phyloP scores from a whole-genome alignment of 1,140 invertebrate genomes.

The Pseudomyrmex cubaensis region DNA sequence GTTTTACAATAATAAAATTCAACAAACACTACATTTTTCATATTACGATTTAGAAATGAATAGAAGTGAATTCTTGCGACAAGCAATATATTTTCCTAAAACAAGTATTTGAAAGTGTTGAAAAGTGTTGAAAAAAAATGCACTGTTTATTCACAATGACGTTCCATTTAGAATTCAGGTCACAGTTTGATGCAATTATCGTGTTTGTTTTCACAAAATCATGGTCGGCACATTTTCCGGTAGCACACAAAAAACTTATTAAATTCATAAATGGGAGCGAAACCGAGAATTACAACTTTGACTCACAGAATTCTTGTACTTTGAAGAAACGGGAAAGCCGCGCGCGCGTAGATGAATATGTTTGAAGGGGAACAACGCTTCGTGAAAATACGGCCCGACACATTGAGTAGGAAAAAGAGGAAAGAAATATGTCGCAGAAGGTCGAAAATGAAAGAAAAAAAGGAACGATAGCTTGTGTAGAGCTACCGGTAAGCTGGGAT shows the following conservation, averaged over 20 bases:
- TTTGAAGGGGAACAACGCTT: not conserved
- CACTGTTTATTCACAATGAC: not conserved
- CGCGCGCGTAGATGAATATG: not conserved
- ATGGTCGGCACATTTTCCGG: slow-evolving; percentile 39
- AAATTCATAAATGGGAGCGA: slow-evolving; percentile 56
- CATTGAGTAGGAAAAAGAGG: not conserved
- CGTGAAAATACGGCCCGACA: not conserved
- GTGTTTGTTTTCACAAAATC: slow-evolving; percentile 16
- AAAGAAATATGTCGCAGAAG: not conserved
- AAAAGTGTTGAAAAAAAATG: no score
- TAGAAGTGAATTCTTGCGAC: no score
- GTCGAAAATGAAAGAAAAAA: slow-evolving; percentile 27
- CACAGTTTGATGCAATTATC: not conserved
- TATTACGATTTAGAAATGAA: no score
- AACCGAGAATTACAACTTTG: slow-evolving; percentile 43
- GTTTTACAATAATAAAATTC: not conserved
- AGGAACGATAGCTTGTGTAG: slow-evolving; percentile 55
- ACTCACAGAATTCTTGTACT: slow-evolving; percentile 62
- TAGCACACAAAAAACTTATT: slow-evolving; percentile 15
- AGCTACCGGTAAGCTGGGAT: slow-evolving; percentile 67
- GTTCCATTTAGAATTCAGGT: slow-evolving; percentile 8
- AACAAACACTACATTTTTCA: no score
- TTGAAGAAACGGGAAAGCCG: slow-evolving; percentile 11
- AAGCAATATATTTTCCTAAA: no score
- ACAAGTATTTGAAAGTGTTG: no score